Evolutionary conservation across 2,797 vertebrate species (phyloP).

Genomic region (Trichosurus vulpecula): DNA sequence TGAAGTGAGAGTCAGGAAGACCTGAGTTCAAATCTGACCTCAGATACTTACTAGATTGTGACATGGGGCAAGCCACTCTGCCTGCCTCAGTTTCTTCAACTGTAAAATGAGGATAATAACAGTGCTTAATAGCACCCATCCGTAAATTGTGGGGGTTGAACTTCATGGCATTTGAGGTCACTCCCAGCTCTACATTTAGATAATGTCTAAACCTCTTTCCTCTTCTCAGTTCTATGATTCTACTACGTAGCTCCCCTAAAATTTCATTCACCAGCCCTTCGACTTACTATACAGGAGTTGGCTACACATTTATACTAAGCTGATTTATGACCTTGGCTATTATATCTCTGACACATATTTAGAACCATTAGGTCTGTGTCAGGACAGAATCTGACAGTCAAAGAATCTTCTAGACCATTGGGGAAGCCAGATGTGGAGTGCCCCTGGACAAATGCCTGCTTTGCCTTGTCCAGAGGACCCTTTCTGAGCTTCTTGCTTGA

Average conservation of each 20-base stretch:
- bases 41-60: background rate
- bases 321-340: background rate
- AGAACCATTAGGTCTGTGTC: background rate
- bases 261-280: background rate
- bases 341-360: background rate
- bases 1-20: background rate
- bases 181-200: background rate
- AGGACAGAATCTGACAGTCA: background rate
- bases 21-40: background rate
- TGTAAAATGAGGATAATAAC: background rate
- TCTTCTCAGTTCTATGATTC: background rate
- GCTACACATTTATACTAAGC: background rate
- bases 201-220: background rate
- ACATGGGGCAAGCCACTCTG: background rate
- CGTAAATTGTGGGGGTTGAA: background rate
- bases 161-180: background rate
- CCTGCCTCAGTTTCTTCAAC: background rate
- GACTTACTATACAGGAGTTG: background rate
- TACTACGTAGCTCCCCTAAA: background rate
- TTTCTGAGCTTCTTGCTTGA: background rate
- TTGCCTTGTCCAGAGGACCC: background rate
- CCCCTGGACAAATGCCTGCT: background rate
- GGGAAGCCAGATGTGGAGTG: background rate
- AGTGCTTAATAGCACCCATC: background rate
- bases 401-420: background rate